Conservation (phyloP, 1,140 invertebrate species). For the Drosophila nigrodunni region DNA sequence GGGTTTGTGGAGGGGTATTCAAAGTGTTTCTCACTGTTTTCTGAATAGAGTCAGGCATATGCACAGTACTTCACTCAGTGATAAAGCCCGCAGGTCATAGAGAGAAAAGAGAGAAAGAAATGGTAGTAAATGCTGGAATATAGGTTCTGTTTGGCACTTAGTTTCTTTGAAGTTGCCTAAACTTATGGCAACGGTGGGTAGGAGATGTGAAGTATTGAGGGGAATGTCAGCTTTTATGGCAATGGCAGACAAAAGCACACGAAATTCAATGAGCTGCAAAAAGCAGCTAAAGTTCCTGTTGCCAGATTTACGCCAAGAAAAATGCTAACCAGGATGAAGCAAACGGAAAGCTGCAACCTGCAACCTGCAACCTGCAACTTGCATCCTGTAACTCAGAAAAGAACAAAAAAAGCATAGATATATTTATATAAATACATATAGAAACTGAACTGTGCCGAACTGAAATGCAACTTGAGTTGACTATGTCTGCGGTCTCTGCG, state of each 20-base stretch:
- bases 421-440: slow-evolving; percentile 29
- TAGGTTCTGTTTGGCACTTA: slow-evolving; percentile 68
- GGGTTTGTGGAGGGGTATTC: not conserved
- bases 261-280: slow-evolving; percentile 80
- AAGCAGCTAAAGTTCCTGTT: slow-evolving; percentile 74
- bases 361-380: slow-evolving; percentile 25
- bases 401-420: slow-evolving; percentile 25
- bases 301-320: slow-evolving; percentile 80
- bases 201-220: not conserved
- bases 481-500: slow-evolving; percentile 74
- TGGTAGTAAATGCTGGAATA: slow-evolving; percentile 31
- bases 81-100: slow-evolving; percentile 67
- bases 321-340: slow-evolving; percentile 47
- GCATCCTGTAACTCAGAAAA: slow-evolving; percentile 22
- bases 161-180: slow-evolving; percentile 47
- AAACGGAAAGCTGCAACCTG: slow-evolving; percentile 52
- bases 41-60: slow-evolving; percentile 46
- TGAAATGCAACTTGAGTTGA: slow-evolving; percentile 66
- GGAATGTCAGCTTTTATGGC: slow-evolving; percentile 64
- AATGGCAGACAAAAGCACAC: slow-evolving; percentile 75
- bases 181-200: not conserved
- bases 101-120: not conserved
- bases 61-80: slow-evolving; percentile 38
- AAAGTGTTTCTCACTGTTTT: slow-evolving; percentile 30
- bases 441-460: slow-evolving; percentile 41